Evolutionary conservation across 2,888 invertebrate genomes (phyloP).

Genomic region (Agrilus biguttatus): DNA sequence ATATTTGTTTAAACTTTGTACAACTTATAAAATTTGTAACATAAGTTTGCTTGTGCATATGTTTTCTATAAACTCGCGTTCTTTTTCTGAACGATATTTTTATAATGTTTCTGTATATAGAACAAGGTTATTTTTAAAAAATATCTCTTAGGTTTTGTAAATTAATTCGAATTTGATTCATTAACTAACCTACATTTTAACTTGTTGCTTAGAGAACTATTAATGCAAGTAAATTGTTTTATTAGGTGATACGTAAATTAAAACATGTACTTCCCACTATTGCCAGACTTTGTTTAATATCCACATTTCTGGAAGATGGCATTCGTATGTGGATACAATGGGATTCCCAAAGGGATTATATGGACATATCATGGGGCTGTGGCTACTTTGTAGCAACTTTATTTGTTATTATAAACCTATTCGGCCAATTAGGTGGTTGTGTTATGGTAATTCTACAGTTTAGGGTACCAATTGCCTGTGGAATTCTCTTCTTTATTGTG

Average conservation of each 20-base stretch:
- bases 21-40: no score
- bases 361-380: slow-evolving; percentile 95
- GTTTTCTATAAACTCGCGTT: no score
- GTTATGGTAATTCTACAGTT: slow-evolving; percentile 88
- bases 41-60: no score
- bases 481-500: slow-evolving; percentile 88
- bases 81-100: no score
- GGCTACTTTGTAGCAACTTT: slow-evolving; percentile 85
- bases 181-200: no score
- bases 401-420: slow-evolving; percentile 89
- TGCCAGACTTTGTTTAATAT: slow-evolving; percentile 91
- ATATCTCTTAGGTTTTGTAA: no score
- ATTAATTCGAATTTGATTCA: no score
- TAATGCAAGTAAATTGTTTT: no score
- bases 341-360: slow-evolving; percentile 93
- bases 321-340: slow-evolving; percentile 99
- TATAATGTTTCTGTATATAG: no score
- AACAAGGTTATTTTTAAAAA: no score
- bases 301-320: slow-evolving; percentile 98
- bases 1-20: no score
- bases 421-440: slow-evolving; percentile 94
- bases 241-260: slow-evolving; percentile 79
- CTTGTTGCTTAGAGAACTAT: no score
- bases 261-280: slow-evolving; percentile 89
- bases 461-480: slow-evolving; percentile 84